Evolutionary conservation across 2,888 invertebrate species (phyloP), one percentile per base, ranked within the genome.

Genomic region (Ochlodes sylvanus): DNA sequence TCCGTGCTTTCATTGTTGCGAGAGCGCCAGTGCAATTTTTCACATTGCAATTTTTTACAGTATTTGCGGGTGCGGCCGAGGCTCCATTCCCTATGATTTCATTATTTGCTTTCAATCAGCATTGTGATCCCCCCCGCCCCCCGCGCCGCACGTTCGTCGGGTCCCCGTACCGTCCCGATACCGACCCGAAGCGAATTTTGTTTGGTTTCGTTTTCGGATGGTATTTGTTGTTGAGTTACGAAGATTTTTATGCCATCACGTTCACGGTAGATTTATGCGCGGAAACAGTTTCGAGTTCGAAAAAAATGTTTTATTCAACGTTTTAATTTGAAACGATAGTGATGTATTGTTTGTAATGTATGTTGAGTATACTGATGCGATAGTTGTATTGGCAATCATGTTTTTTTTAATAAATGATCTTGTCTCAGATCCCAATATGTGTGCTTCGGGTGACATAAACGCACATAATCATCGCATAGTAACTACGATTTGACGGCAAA

Each of bases 51-150:
- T 90, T 87, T 90, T 92, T 89, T 85, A 84, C 85, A 85, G 87
- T 91, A 84, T 90, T 90, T 89, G 86, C 87, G 85, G 83, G 77
- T 61, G 79, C 79, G 84, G 80, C 78, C 78, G 76, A 72, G 74
- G 79, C 84, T 86, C 85, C 81, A 80, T 86, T 86, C 87, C 84
- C 86, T 88, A 89, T 92, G 91, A 92, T 92, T 92, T 91, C 88
- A 91, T 92, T 92, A 92, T 92, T 93, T 92, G 91, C 87, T 92
- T 93, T 93, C 92, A 92, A 93, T 93, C 92, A 92, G 90, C 86
- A 90, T 90, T 87, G 91, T 91, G 88, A 90, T 87, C 87, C 83
- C 78, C 81, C 80, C 75, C 74, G 72, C 71, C 69, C 69, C 68
- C 69, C 68, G 65, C 42, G 68, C 68, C 70, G 75, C 65, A 3